Conservation (phyloP, 2,113 vertebrate species). For the Coturnix japonica region DNA sequence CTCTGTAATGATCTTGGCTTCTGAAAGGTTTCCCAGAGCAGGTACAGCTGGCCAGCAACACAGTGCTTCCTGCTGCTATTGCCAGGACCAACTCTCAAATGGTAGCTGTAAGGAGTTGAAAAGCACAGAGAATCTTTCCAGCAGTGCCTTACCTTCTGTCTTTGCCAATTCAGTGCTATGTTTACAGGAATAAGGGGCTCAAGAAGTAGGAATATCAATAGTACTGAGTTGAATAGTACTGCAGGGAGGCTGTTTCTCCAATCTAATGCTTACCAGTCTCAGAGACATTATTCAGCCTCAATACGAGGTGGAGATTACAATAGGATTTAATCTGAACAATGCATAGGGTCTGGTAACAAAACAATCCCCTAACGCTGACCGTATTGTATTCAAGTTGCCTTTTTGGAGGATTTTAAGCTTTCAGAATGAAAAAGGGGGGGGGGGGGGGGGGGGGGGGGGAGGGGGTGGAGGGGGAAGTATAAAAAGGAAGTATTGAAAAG, state of each 20-base stretch:
- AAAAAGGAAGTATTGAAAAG: background rate
- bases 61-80: background rate
- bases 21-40: background rate
- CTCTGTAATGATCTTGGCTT: background rate
- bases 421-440: background rate
- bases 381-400: background rate
- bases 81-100: background rate
- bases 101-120: background rate
- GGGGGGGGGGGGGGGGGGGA: too few relatives aligned
- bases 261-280: background rate
- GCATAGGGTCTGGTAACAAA: background rate
- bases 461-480: too few relatives aligned
- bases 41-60: background rate
- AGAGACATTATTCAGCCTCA: background rate
- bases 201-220: background rate
- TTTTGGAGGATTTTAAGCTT: background rate
- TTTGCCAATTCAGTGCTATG: fast-evolving
- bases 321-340: background rate
- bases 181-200: background rate
- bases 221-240: background rate
- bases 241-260: background rate
- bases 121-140: background rate
- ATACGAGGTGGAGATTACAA: background rate
- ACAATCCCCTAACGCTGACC: background rate
- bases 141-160: background rate